These are phyloP conservation scores for Drosophila testacea DNA, from an alignment of 2,888 invertebrate species.

Conservation along the genomic window DNA sequence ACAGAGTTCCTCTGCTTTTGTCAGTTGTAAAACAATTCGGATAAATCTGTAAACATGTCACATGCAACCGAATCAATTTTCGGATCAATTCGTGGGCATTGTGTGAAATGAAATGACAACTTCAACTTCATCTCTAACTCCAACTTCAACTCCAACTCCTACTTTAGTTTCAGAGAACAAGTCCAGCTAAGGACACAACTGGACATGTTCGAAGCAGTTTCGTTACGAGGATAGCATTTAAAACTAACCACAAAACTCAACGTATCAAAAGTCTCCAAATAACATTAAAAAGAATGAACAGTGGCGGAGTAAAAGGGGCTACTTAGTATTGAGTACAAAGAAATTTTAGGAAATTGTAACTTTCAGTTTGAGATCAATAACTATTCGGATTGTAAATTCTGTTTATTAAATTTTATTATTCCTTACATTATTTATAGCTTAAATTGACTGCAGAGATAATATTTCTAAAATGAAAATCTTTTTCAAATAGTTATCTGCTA, in stretches of 20 bases:
- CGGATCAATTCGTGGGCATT: constrained; percentile 81
- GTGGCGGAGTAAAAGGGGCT: constrained; percentile 18
- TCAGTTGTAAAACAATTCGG: constrained; percentile 62
- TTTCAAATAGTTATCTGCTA: too few species aligned
- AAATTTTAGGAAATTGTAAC: background rate
- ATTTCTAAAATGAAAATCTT: too few species aligned
- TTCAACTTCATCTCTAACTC: constrained; percentile 21
- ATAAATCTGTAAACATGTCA: constrained; percentile 80
- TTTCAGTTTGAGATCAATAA: too few species aligned
- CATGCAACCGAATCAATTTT: constrained; percentile 84
- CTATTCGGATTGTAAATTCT: too few species aligned
- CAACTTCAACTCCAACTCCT: constrained; percentile 26
- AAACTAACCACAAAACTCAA: constrained; percentile 51
- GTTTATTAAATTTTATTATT: too few species aligned
- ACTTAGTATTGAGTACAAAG: too few species aligned
- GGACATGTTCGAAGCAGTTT: constrained; percentile 31
- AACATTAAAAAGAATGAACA: constrained; percentile 26
- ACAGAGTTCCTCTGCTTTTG: constrained; percentile 15
- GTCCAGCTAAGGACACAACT: constrained; percentile 17
- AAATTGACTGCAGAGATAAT: too few species aligned
- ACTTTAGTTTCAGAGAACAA: constrained; percentile 9
- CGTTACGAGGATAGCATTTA: constrained; percentile 65
- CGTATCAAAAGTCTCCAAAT: constrained; percentile 67
- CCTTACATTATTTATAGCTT: too few species aligned
- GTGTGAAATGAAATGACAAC: constrained; percentile 69